Conservation (phyloP, 2,113 vertebrate species). For the Pollimyrus isidori region DNA sequence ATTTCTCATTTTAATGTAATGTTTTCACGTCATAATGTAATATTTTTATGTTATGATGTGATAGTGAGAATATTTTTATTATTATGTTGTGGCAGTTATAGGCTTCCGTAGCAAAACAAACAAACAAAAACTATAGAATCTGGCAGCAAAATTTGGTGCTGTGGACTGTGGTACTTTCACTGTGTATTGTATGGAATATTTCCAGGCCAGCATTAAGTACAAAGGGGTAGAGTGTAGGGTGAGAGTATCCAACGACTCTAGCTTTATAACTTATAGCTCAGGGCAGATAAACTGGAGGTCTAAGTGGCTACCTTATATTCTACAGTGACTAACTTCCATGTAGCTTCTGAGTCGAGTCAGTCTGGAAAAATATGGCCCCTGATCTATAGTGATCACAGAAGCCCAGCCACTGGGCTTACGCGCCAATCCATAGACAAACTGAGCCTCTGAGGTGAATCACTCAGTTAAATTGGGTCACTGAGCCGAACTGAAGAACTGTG, state of each 20-base stretch:
- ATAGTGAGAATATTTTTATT: too few species aligned
- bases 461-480: neutral
- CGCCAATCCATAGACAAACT: neutral
- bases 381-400: neutral
- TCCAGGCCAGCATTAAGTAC: neutral
- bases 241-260: neutral
- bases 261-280: neutral
- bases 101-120: neutral
- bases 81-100: too few species aligned
- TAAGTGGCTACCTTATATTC: neutral
- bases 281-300: neutral
- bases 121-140: neutral
- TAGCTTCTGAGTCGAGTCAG: neutral
- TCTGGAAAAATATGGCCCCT: neutral
- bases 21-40: too few species aligned
- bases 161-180: neutral
- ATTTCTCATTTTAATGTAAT: too few species aligned
- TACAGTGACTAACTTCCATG: neutral
- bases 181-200: neutral
- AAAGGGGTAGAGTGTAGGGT: neutral
- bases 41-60: too few species aligned
- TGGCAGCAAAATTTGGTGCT: neutral
- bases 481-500: neutral
- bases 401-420: neutral
- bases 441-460: neutral